A percentile compares a stretch with the other conserved stretches of the same genome.
Evolutionary conservation across 2,888 invertebrate genomes (phyloP).

Genomic region (Macaria liturata): DNA sequence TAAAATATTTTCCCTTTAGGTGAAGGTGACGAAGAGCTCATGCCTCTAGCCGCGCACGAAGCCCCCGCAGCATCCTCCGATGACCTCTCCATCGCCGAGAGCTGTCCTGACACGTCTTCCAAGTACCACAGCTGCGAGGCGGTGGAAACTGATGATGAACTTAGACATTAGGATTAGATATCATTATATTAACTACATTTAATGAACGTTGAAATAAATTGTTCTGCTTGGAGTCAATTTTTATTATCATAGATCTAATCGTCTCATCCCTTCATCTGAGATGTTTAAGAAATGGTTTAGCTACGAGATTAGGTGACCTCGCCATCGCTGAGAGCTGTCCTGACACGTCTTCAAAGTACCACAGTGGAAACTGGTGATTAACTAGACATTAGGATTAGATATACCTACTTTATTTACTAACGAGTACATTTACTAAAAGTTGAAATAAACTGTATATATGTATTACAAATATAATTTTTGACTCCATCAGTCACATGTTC

Average conservation of each 20-base stretch:
- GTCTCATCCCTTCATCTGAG: too few species aligned
- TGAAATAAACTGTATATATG: constrained; percentile 11
- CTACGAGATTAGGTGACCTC: constrained; percentile 75
- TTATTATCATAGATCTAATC: too few species aligned
- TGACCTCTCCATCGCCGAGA: constrained; percentile 87
- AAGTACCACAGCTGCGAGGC: constrained; percentile 91
- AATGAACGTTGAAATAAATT: constrained; percentile 2
- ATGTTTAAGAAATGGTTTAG: too few species aligned
- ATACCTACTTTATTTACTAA: constrained; percentile 3
- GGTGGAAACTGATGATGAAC: constrained; percentile 85
- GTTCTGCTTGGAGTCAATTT: not conserved
- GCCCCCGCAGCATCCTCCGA: constrained; percentile 83
- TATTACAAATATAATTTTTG: too few species aligned
- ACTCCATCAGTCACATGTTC: too few species aligned
- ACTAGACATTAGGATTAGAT: constrained; percentile 56
- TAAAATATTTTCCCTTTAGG: constrained; percentile 23
- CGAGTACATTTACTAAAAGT: not conserved
- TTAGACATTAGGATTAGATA: constrained; percentile 61
- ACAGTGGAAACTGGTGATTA: constrained; percentile 87
- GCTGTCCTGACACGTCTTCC: constrained; percentile 89
- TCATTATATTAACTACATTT: constrained; percentile 6
- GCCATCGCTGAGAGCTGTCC: constrained; percentile 88
- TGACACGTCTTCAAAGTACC: constrained; percentile 89
- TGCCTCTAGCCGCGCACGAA: constrained; percentile 86
- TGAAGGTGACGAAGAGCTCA: constrained; percentile 83